phyloP scores from a whole-genome alignment of 2,797 vertebrate species.

The Sebastes goodei region DNA sequence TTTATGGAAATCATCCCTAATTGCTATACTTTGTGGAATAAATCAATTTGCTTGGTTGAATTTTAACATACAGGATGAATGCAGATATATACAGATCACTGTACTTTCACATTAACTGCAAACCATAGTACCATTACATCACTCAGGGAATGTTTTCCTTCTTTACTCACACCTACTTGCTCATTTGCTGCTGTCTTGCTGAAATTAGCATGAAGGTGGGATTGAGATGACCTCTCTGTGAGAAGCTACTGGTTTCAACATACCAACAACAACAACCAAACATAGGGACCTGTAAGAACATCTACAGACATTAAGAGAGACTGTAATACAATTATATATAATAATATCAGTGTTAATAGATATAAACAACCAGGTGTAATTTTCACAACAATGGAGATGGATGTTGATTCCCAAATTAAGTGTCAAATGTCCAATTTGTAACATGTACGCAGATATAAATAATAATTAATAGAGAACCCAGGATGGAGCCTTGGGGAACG shows the following conservation, averaged over 20 bases:
- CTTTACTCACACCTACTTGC: constrained; percentile 29
- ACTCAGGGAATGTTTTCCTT: neutral
- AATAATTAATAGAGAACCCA: neutral
- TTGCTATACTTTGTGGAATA: neutral
- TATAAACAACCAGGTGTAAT: neutral
- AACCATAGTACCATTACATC: neutral
- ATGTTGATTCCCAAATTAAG: neutral
- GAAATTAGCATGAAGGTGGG: constrained; percentile 39
- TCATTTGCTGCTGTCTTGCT: constrained; percentile 34
- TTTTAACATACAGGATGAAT: neutral
- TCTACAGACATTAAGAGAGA: neutral
- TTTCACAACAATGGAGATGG: neutral
- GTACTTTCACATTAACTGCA: neutral
- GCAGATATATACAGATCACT: neutral
- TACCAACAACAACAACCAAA: neutral
- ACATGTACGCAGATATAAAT: neutral
- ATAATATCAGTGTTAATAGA: neutral
- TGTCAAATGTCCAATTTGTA: neutral
- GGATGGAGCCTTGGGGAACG: neutral
- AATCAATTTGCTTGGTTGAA: neutral
- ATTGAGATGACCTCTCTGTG: constrained; percentile 22
- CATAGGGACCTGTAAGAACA: neutral
- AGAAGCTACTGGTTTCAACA: neutral
- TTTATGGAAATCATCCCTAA: neutral
- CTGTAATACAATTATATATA: neutral